Base-by-base conservation (phyloP, 1,140 invertebrate genomes). In the Trichonephila clavata region DNA sequence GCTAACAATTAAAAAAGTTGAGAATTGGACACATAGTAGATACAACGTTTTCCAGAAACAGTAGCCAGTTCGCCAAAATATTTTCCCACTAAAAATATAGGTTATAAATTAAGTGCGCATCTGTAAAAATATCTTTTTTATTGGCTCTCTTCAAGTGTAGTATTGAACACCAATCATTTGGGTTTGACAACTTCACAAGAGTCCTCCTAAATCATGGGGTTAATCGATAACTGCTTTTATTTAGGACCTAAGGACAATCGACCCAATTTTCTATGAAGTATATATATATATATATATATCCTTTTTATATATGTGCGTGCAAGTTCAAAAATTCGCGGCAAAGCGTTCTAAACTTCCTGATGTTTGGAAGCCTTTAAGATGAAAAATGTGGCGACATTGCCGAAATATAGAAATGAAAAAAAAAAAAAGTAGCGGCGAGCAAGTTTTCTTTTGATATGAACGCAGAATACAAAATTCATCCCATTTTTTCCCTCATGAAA, bases 221-320 rank as follows among this genome's bases (percentile, higher is more conserved):
- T 68, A 77, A 89, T 71, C 87, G 87, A 89, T 89, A 50, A 71
- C n/a, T 39, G 57, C 43, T 84, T 21, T 57, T 59, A n/a, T n/a
- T 59, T n/a, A 77, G 14, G 71, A 83, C 10, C 80, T 83, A 8
- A 57, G 43, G 39, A 57, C 39, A 83, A 20, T 83, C 39, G 80
- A 20, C 80, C 43, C 43, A 83, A 39, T 83, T 83, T 83, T 83
- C 32, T 50, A 83, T 10, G 18, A 32, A 39, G 27, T 83, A 0
- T n/a, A 2, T 13, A 21, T 83, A 13, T 39, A 20, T 81, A 43
- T 81, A 50, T 10, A 6, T 50, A 50, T 50, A 10, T 50, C 10
- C 10, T 50, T 43, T 83, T 57, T 57, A 83, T 83, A 50, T 50
- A 7, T 7, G 50, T 50, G 2, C 10, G 10, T 50, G 50, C 7